These are phyloP conservation scores for Phycodurus eques DNA, from an alignment of 2,113 vertebrate genomes.

Conservation along the genomic window DNA sequence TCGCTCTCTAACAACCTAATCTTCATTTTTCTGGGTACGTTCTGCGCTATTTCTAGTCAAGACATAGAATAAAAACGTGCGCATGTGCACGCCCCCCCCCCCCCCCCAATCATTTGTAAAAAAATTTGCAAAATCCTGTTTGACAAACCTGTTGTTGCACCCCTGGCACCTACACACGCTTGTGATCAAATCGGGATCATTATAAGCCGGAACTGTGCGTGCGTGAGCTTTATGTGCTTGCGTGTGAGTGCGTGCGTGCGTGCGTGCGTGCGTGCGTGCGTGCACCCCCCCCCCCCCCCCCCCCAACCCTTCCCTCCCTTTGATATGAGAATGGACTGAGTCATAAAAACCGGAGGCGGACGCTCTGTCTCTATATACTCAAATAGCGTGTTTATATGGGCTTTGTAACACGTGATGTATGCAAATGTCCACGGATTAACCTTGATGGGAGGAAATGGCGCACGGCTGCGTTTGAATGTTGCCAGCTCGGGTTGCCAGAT, in stretches of 20 bases:
- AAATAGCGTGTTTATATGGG: conserved; percentile 5
- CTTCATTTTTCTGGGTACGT: neutral
- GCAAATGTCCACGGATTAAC: neutral
- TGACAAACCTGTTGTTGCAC: conserved; percentile 72
- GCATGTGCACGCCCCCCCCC: neutral
- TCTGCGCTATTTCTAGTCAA: no score
- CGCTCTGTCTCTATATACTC: conserved; percentile 19
- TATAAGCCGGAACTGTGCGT: conserved; percentile 57
- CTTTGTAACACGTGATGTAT: conserved; percentile 2
- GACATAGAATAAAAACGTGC: neutral
- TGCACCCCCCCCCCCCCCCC: neutral
- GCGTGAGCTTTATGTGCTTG: conserved; percentile 13
- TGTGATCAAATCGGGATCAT: conserved; percentile 55
- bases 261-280: conserved; percentile 32
- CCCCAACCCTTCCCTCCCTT: conserved; percentile 32
- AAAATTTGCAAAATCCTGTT: neutral
- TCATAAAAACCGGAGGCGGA: conserved; percentile 67
- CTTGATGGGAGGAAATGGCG: conserved; percentile 5
- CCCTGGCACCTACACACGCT: conserved; percentile 42
- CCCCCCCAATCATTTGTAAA: neutral
- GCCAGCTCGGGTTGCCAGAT: neutral
- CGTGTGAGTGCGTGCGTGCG: conserved; percentile 19
- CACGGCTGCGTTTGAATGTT: conserved; percentile 7
- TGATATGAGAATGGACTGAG: conserved; percentile 70
- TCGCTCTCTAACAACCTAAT: neutral